Evolutionary conservation across 35 echinoderm and acorn worm genomes (phyloP), one percentile per base, ranked within the genome.

Genomic region (Ophiothrix spiculata): DNA sequence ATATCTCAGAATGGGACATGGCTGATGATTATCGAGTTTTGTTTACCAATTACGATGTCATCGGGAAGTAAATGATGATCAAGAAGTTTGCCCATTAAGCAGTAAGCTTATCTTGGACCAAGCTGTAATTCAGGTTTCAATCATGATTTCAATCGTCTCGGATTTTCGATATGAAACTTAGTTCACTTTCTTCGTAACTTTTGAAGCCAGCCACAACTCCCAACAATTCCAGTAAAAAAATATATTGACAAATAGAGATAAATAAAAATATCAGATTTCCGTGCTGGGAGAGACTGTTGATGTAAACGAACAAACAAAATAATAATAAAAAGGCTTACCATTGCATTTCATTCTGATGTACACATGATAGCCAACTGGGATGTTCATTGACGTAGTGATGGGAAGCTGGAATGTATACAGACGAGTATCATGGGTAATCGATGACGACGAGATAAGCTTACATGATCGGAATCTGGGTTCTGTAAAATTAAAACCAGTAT

Each of bases 341-440:
- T 94, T 77, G 31, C 87, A 39, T n/a, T 84, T 75, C 31, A 81
- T 75, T 86, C 83, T 86, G 37, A 98, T 42, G 74, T 93, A 86
- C 17, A 98, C 91, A 86, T 98, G 95, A 56, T 98, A 87, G 25
- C 91, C 95, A 74, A 87, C 76, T 36, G 95, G 95, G n/a, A 91
- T 81, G 39, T 75, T 36, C 92, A 98, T 91, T 21, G 46, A 42
- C 12, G 85, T 88, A 4, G 91, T 91, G 39, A 88, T 39, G 1
- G 95, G 91, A 36, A 98, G 79, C 77, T 98, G 84, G 79, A 93
- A 85, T 76, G 87, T 90, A 37, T 93, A 56, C 16, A 98, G 49
- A 37, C 94, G 85, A 13, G 89, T 98, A 80, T 98, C 89, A 77
- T 98, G 95, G 31, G 79, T 98, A 1, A 98, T 77, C 0, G 78